Conservation (phyloP, 2,797 vertebrate species). For the Sebastes melanostomus region DNA sequence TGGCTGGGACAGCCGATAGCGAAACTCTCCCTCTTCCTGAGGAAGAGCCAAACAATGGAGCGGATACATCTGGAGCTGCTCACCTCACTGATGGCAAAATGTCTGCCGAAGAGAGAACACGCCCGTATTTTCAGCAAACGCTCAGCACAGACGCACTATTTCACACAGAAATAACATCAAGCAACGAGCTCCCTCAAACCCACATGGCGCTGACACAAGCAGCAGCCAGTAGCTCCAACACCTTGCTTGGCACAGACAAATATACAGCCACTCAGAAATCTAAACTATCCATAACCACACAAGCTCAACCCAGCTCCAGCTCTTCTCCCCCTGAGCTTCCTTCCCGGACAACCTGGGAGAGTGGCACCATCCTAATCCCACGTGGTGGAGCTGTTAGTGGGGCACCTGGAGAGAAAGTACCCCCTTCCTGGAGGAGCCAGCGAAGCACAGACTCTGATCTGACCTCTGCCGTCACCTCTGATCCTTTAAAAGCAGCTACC, state of each 20-base stretch:
- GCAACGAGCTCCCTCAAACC: background rate
- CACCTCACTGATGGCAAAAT: conserved; percentile 31
- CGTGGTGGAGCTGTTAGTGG: conserved; percentile 1
- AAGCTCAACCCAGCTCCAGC: background rate
- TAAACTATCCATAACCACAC: background rate
- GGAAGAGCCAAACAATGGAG: conserved; percentile 83
- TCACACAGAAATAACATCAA: background rate
- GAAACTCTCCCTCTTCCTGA: conserved; percentile 79
- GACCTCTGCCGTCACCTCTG: conserved; percentile 31
- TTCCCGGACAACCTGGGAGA: conserved; percentile 12
- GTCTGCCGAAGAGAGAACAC: conserved; percentile 46
- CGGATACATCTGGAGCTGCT: conserved; percentile 80
- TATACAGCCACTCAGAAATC: background rate
- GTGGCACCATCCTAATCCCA: background rate
- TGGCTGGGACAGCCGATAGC: conserved; percentile 72
- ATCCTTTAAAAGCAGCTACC: conserved; percentile 21
- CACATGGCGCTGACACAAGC: background rate
- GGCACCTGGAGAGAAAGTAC: background rate
- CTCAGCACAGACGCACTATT: background rate
- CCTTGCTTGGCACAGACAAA: background rate
- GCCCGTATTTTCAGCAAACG: conserved; percentile 50
- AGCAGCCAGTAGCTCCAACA: background rate
- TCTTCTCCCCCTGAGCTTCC: background rate
- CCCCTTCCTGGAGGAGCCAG: conserved; percentile 41
- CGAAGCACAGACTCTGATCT: conserved; percentile 25